These are phyloP conservation scores for Eristalis intricaria DNA, from an alignment of 2,888 invertebrate species.

Conservation along the genomic window DNA sequence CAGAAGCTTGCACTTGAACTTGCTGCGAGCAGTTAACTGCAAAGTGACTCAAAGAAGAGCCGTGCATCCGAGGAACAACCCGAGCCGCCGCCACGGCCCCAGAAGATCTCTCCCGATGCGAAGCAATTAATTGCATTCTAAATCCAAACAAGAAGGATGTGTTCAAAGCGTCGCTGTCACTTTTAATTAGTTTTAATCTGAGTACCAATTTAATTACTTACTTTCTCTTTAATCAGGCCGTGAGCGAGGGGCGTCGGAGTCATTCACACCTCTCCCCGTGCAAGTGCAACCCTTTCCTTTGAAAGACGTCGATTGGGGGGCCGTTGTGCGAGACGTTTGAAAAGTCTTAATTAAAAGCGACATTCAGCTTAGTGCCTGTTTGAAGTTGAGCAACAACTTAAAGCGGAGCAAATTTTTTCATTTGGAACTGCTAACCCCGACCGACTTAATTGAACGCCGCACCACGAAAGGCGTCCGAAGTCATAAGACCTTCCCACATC, in stretches of 20 bases:
- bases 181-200: not conserved
- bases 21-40: not conserved
- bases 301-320: too few species aligned
- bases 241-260: not conserved
- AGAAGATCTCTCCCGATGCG: not conserved
- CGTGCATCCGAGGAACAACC: not conserved
- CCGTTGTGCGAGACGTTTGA: too few species aligned
- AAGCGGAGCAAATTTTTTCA: too few species aligned
- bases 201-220: not conserved
- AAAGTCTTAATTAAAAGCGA: too few species aligned
- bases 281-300: not conserved
- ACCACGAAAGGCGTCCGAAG: not conserved
- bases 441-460: too few species aligned
- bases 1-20: not conserved
- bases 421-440: too few species aligned
- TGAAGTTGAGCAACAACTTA: too few species aligned
- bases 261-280: not conserved
- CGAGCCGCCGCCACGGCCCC: not conserved
- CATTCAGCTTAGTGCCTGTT: too few species aligned
- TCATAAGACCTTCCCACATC: not conserved
- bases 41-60: not conserved
- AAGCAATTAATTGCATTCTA: not conserved
- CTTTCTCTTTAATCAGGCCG: not conserved
- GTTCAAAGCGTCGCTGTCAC: not conserved
- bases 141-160: not conserved